Base-by-base conservation (phyloP, 2,888 invertebrate species). In the Encarsia formosa region DNA sequence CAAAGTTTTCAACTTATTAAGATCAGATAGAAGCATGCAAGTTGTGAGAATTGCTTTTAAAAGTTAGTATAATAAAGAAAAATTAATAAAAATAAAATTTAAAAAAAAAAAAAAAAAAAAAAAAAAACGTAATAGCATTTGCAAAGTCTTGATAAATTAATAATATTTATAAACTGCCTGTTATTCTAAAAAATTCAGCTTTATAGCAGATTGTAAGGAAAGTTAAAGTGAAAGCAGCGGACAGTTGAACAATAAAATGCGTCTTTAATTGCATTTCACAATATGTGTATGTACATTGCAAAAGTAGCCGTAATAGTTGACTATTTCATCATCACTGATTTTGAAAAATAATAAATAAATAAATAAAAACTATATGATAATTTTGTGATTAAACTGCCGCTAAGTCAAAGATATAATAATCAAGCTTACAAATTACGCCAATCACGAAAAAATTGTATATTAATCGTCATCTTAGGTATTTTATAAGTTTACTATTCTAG, bases 241-340 rank as follows among this genome's bases (percentile, higher is more conserved):
- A 29, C 49, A 32, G 16, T 56, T 48, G 56, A 47, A 49, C 31
- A 47, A 48, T 48, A 46, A 20, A 40, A 31, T n/a, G 51, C 44
- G 43, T 52, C n/a, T 40, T 29, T 35, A 62, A 43, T 47, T 50
- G 24, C 39, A 47, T 50, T 54, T 44, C 37, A 41, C 11, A 49
- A 56, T 58, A 40, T 66, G 66, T 70, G 69, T 67, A 70, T 68
- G 66, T 70, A 70, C 68, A 70, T 68, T 66, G 70, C 70, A 70
- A 70, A 67, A 70, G 69, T 67, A 68, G 67, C 52, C 66, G 66
- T 63, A 63, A 55, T 49, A 63, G 62, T 67, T 67, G 62, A 65
- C 63, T 59, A 60, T 58, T 56, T 46, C 54, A 58, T 39, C 44
- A 43, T 48, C 38, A 49, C 26, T 31, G 29, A 29, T 9, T 32